Evolutionary conservation across 2,888 invertebrate species (phyloP).

Genomic region (Maniola hyperantus): DNA sequence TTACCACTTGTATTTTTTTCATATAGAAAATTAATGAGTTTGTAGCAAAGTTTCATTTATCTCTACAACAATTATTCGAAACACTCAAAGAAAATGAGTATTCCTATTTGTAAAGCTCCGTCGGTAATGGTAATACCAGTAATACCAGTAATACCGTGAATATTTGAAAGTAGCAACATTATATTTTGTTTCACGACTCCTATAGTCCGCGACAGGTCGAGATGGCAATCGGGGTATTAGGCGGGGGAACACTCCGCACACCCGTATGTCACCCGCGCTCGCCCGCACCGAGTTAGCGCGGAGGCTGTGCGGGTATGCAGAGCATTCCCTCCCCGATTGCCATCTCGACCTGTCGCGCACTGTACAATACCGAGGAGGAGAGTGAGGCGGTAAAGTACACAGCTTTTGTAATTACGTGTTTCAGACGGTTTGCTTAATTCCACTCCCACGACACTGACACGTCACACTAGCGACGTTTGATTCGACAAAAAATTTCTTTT

Average conservation of each 20-base stretch:
- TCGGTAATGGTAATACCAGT: not conserved
- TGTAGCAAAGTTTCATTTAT: not conserved
- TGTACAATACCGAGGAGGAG: not conserved
- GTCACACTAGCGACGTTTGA: not conserved
- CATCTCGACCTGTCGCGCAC: too few species aligned
- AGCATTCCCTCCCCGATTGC: too few species aligned
- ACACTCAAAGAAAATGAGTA: slow-evolving; percentile 1
- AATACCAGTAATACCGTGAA: not conserved
- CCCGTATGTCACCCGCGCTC: too few species aligned
- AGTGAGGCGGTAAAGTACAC: slow-evolving; percentile 11
- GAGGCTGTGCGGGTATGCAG: too few species aligned
- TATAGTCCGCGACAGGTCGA: too few species aligned
- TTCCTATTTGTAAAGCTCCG: not conserved
- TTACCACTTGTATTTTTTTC: too few species aligned
- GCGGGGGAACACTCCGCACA: too few species aligned
- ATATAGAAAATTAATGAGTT: not conserved
- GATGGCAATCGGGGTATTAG: too few species aligned
- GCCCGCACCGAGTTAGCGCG: too few species aligned
- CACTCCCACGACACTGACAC: too few species aligned
- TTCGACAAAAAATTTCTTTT: not conserved
- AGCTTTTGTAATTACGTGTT: slow-evolving; percentile 7
- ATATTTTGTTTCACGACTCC: not conserved
- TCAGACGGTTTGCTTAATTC: slow-evolving; percentile 8
- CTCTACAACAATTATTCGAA: not conserved
- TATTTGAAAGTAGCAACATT: not conserved